These are phyloP conservation scores for Ennomos fuscantarius DNA, from an alignment of 2,888 invertebrate species.

Conservation along the genomic window DNA sequence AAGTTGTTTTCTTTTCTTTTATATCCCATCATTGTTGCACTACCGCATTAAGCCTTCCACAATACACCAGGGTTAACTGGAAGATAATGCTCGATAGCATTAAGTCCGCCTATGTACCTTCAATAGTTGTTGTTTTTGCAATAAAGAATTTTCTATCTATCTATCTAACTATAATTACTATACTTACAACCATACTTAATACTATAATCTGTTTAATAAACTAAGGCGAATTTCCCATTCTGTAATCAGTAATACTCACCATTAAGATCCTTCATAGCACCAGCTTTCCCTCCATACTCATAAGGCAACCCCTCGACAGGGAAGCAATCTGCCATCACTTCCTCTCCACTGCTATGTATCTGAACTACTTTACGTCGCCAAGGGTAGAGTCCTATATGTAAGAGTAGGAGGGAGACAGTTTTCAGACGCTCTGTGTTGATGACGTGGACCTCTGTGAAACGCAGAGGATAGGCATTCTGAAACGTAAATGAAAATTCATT, in stretches of 20 bases:
- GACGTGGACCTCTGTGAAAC: slow-evolving; percentile 93
- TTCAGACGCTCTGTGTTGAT: slow-evolving; percentile 90
- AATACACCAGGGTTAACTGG: too few relatives aligned
- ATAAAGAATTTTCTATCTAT: too few relatives aligned
- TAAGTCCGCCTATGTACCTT: too few relatives aligned
- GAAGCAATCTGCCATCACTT: slow-evolving; percentile 84
- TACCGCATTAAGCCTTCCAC: too few relatives aligned
- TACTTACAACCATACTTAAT: too few relatives aligned
- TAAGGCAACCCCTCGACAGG: slow-evolving; percentile 90
- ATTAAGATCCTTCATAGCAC: slow-evolving; percentile 89
- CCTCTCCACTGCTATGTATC: slow-evolving; percentile 62
- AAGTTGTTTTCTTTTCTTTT: too few relatives aligned
- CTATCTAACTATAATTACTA: too few relatives aligned
- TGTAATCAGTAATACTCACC: slow-evolving; percentile 74
- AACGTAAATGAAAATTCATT: slow-evolving; percentile 27
- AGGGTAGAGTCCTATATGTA: slow-evolving; percentile 74
- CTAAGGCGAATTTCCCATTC: too few relatives aligned
- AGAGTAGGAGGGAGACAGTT: slow-evolving; percentile 87
- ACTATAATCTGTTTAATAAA: too few relatives aligned
- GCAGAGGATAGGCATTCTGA: slow-evolving; percentile 92
- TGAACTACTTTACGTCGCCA: slow-evolving; percentile 75
- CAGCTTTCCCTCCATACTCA: slow-evolving; percentile 93
- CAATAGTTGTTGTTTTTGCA: too few relatives aligned
- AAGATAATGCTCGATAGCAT: too few relatives aligned
- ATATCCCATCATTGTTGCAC: too few relatives aligned